A percentile compares a stretch with the other conserved stretches of the same genome.
phyloP scores from a whole-genome alignment of 92 coral and sea anemone genomes.

The Muricea muricata region DNA sequence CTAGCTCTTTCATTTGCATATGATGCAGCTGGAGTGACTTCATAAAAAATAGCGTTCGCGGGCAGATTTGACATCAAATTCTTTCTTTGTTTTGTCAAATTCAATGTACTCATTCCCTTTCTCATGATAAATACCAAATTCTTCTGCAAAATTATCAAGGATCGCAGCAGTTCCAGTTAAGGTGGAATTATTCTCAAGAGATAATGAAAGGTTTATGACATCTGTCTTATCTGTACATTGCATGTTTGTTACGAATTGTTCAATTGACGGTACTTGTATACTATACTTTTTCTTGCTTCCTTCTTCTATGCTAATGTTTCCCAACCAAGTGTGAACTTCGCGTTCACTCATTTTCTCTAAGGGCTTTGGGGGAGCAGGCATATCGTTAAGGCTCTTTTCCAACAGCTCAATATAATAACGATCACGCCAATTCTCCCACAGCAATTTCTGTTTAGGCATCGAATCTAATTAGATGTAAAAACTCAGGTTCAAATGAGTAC shows the following conservation, averaged over 20 bases:
- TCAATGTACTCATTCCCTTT: conserved; percentile 32
- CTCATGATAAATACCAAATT: conserved; percentile 38
- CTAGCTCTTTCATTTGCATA: not conserved
- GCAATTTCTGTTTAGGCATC: conserved; percentile 37
- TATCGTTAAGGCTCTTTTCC: not conserved
- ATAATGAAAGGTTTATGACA: not conserved
- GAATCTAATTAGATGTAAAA: too few relatives aligned
- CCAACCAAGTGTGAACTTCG: conserved; percentile 25
- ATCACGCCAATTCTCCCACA: conserved; percentile 27
- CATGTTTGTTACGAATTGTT: not conserved
- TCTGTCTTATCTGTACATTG: not conserved
- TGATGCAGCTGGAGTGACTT: not conserved
- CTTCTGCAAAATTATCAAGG: not conserved
- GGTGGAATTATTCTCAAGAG: not conserved
- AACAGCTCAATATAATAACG: conserved; percentile 11
- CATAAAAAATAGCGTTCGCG: conserved; percentile 24
- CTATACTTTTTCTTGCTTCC: not conserved
- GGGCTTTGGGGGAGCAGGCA: conserved; percentile 32
- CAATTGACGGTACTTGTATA: not conserved
- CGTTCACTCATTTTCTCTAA: conserved; percentile 32
- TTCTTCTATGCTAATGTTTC: not conserved
- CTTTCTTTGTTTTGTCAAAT: conserved; percentile 38
- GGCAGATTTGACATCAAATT: conserved; percentile 46
- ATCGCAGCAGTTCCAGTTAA: not conserved
- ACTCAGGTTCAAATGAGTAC: too few relatives aligned